Conservation (phyloP, 2,113 vertebrate genomes). For the Paraplagusia blochii region DNA sequence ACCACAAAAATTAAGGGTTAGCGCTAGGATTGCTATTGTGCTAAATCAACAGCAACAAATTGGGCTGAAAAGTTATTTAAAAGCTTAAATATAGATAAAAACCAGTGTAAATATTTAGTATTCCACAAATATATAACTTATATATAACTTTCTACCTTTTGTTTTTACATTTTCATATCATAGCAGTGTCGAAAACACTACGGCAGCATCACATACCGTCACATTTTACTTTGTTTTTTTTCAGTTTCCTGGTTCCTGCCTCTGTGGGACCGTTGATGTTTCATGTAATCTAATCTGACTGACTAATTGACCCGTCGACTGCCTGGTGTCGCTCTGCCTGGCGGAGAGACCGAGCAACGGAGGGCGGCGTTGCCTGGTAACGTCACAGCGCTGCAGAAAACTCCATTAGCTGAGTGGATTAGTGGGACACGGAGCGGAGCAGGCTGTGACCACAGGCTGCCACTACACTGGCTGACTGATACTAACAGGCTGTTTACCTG, state of each 20-base stretch:
- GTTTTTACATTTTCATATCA: too few species aligned
- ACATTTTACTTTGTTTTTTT: neutral
- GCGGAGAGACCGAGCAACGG: slow-evolving; percentile 2
- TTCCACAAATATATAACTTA: too few species aligned
- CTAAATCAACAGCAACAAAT: too few species aligned
- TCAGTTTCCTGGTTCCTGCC: neutral
- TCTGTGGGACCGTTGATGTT: slow-evolving; percentile 13
- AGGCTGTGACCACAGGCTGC: slow-evolving; percentile 36
- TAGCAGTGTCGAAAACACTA: too few species aligned
- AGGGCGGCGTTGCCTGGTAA: slow-evolving; percentile 49
- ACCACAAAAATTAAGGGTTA: too few species aligned
- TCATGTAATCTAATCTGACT: slow-evolving; percentile 41
- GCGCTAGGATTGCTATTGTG: too few species aligned
- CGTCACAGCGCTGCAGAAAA: slow-evolving; percentile 41
- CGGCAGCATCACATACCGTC: too few species aligned
- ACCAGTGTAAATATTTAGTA: too few species aligned
- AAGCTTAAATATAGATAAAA: too few species aligned
- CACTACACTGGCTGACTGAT: slow-evolving; percentile 18
- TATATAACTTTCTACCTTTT: too few species aligned
- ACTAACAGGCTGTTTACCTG: slow-evolving; percentile 34
- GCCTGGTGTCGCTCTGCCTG: slow-evolving; percentile 23
- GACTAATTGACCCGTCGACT: slow-evolving; percentile 36
- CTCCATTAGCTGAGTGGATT: slow-evolving; percentile 66
- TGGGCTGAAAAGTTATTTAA: too few species aligned
- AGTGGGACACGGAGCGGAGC: slow-evolving; percentile 41